Evolutionary conservation across 1,140 invertebrate species (phyloP), one percentile per base, ranked within the genome.

Genomic region (Temnothorax curvispinosus): DNA sequence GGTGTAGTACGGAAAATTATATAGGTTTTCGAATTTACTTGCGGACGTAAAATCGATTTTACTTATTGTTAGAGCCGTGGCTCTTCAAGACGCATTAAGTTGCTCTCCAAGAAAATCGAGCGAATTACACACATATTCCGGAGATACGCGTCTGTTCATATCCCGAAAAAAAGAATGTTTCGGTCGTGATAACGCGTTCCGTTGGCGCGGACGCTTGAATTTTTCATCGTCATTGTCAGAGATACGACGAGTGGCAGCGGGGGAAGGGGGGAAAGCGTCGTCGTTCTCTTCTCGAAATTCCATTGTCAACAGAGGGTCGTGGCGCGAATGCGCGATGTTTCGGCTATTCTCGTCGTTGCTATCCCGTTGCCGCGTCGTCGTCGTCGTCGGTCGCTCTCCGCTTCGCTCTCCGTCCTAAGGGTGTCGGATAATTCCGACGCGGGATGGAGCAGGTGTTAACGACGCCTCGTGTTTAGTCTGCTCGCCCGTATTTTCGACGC

Each of bases 371-470:
- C 69, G 62, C 13, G 27, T 27, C 52, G 13, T n/a, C 56, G 62
- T 41, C 54, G 60, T 50, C 67, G 41, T 60, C 32, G 52, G 3
- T 38, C 9, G 80, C 50, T 64, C 18, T 58, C 47, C 74, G 50
- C 27, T 27, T 35, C 13, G 78, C 50, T 64, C 15, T 54, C n/a
- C 74, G 60, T n/a, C 38, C 18, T 89, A 91, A 86, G 89, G 76
- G 85, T 35, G 60, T n/a, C 76, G 69, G 84, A 91, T 91, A 89
- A 91, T 91, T 87, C 90, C 85, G 64, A 92, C 89, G 65, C 65
- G 94, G 93, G 91, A 92, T 90, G 88, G 87, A 93, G 92, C 94
- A 94, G 94, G 93, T 94, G 93, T 93, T 93, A 94, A 94, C 93
- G 92, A 91, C 93, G 90, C 76, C 64, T 64, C 89, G 89, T 91